These are phyloP conservation scores for Conopomorpha cramerella DNA, from an alignment of 1,140 invertebrate species.

Conservation along the genomic window DNA sequence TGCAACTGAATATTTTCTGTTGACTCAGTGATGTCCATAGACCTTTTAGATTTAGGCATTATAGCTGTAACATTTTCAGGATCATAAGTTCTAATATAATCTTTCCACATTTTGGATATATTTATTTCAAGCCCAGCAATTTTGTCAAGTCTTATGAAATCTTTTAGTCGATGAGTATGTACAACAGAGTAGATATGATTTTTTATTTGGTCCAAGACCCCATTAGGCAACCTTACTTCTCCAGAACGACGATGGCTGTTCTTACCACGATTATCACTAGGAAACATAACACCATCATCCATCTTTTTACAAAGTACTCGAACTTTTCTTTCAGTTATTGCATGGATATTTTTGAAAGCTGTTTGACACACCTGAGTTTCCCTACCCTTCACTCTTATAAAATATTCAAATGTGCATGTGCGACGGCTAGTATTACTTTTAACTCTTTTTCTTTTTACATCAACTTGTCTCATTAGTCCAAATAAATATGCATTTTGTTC, in stretches of 20 bases:
- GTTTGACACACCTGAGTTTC: slow-evolving; percentile 64
- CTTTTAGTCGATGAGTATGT: slow-evolving; percentile 54
- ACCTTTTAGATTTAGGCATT: slow-evolving; percentile 48
- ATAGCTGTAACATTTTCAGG: slow-evolving; percentile 51
- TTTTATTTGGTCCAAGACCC: slow-evolving; percentile 62
- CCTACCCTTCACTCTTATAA: slow-evolving; percentile 56
- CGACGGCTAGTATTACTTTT: slow-evolving; percentile 56
- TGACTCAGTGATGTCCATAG: slow-evolving; percentile 20
- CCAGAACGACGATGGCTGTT: slow-evolving; percentile 56
- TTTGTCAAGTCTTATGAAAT: slow-evolving; percentile 58
- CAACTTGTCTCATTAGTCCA: slow-evolving; percentile 62
- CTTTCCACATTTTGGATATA: slow-evolving; percentile 64
- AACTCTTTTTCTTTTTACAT: slow-evolving; percentile 61
- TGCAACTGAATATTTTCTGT: too few relatives aligned
- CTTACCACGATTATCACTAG: slow-evolving; percentile 59
- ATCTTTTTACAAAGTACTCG: slow-evolving; percentile 62
- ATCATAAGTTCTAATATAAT: slow-evolving; percentile 61
- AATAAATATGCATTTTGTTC: slow-evolving; percentile 65
- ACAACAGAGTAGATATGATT: slow-evolving; percentile 61
- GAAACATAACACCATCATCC: slow-evolving; percentile 64
- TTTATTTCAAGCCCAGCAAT: slow-evolving; percentile 61
- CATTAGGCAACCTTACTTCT: slow-evolving; percentile 52
- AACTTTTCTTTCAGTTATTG: slow-evolving; percentile 62
- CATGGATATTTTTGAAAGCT: slow-evolving; percentile 64
- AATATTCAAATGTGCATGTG: slow-evolving; percentile 64